These are phyloP conservation scores for Tiaroga cobitis DNA, from an alignment of 2,797 vertebrate genomes.

Conservation along the genomic window DNA sequence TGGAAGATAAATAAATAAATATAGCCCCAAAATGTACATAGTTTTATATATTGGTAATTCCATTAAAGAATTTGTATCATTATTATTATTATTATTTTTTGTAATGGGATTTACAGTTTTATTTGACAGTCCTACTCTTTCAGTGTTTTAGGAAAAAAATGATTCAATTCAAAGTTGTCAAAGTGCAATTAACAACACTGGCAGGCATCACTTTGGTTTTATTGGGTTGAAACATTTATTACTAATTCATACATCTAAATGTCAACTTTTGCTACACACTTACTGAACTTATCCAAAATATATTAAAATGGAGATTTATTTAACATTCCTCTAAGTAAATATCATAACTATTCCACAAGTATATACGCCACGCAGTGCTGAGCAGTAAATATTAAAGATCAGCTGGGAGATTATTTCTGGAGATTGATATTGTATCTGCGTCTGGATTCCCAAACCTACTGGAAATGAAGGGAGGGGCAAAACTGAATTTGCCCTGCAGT, in stretches of 20 bases:
- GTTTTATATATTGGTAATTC: too few species aligned
- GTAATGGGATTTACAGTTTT: neutral
- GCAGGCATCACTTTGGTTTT: neutral
- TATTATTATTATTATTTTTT: too few species aligned
- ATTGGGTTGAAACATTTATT: neutral
- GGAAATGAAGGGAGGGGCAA: neutral
- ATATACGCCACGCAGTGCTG: neutral
- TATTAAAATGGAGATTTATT: slow-evolving; percentile 33
- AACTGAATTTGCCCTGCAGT: slow-evolving; percentile 53
- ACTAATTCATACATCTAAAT: neutral
- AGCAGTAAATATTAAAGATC: slow-evolving; percentile 49
- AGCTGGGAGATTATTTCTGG: slow-evolving; percentile 19
- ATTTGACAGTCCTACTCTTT: neutral
- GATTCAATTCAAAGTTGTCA: neutral
- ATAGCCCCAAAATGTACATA: too few species aligned
- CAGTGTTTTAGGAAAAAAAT: neutral
- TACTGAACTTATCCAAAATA: neutral
- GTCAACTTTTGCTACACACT: neutral
- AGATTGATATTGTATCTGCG: slow-evolving; percentile 18
- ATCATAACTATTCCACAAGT: slow-evolving; percentile 10
- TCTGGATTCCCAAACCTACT: slow-evolving; percentile 36
- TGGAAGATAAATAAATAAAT: too few species aligned
- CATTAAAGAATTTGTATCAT: too few species aligned
- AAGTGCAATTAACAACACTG: neutral
- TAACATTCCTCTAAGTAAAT: slow-evolving; percentile 27